A percentile compares a stretch with the other conserved stretches of the same genome.
phyloP scores from a whole-genome alignment of 1,140 invertebrate genomes.

The Melitaea cinxia region DNA sequence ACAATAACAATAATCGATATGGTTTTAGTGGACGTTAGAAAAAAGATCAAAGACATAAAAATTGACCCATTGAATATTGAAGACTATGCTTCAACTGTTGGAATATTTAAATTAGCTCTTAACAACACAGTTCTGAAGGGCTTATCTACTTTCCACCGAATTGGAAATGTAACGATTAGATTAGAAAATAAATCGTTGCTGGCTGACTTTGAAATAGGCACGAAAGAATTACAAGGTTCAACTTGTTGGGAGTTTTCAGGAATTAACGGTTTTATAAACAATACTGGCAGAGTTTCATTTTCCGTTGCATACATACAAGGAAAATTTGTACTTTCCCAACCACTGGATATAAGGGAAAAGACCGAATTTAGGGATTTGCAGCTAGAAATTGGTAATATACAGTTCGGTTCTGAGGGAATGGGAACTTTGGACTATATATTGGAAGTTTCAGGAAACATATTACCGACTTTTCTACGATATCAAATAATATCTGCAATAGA shows the following conservation, averaged over 20 bases:
- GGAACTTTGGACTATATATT: constrained; percentile 91
- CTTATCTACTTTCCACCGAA: constrained; percentile 89
- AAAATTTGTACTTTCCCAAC: constrained; percentile 86
- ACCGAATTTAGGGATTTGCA: constrained; percentile 87
- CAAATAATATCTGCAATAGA: constrained; percentile 92
- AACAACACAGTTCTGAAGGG: constrained; percentile 89
- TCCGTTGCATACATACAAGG: constrained; percentile 89
- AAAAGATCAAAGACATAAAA: constrained; percentile 85
- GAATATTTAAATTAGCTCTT: constrained; percentile 86
- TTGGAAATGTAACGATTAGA: constrained; percentile 88
- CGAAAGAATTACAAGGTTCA: constrained; percentile 87
- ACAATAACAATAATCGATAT: constrained; percentile 93
- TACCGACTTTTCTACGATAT: constrained; percentile 91
- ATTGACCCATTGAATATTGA: constrained; percentile 88
- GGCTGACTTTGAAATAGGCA: constrained; percentile 87
- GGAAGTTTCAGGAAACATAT: constrained; percentile 88
- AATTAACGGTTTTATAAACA: constrained; percentile 84
- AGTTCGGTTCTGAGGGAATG: constrained; percentile 88
- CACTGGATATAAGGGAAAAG: constrained; percentile 87
- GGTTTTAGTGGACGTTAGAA: constrained; percentile 87
- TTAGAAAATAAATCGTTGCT: constrained; percentile 87
- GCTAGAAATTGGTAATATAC: constrained; percentile 91
- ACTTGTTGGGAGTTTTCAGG: constrained; percentile 89
- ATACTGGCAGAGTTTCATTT: constrained; percentile 87
- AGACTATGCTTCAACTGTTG: constrained; percentile 86